A percentile compares a stretch with the other conserved stretches of the same genome.
Evolutionary conservation across 2,113 vertebrate species (phyloP).

Genomic region (Leptocoma aspasia): DNA sequence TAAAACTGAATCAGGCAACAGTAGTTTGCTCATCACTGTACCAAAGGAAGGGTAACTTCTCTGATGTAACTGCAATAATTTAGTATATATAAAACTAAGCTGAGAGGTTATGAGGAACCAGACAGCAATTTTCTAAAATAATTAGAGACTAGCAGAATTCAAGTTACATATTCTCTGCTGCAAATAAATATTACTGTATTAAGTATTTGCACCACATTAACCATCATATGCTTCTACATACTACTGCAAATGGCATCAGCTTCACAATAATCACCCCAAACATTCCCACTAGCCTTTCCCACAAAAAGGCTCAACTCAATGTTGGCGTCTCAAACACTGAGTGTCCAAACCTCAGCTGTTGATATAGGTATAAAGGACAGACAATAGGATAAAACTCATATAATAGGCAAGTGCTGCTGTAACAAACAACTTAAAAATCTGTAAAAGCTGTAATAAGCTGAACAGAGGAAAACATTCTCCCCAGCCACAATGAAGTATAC

Average conservation of each 20-base stretch:
- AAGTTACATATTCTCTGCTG: background rate
- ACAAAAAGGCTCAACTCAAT: background rate
- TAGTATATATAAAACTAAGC: background rate
- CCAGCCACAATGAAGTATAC: background rate
- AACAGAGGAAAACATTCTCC: background rate
- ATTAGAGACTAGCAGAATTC: background rate
- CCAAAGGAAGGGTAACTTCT: background rate
- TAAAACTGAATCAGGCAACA: background rate
- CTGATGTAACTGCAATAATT: background rate
- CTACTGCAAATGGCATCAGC: background rate
- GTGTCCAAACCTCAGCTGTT: fast-evolving
- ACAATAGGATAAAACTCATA: background rate
- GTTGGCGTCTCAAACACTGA: background rate
- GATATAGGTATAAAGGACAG: background rate
- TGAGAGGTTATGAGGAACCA: background rate
- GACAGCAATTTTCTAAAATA: background rate
- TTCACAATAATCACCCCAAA: background rate
- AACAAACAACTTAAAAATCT: background rate
- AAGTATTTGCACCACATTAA: background rate
- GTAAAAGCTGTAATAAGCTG: background rate
- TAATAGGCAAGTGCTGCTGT: background rate
- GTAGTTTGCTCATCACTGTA: background rate
- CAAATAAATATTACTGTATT: background rate
- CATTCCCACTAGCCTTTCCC: background rate
- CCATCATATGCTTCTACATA: background rate